Base-by-base conservation (phyloP, 2,113 vertebrate species). In the Melanerpes aurifrons region DNA sequence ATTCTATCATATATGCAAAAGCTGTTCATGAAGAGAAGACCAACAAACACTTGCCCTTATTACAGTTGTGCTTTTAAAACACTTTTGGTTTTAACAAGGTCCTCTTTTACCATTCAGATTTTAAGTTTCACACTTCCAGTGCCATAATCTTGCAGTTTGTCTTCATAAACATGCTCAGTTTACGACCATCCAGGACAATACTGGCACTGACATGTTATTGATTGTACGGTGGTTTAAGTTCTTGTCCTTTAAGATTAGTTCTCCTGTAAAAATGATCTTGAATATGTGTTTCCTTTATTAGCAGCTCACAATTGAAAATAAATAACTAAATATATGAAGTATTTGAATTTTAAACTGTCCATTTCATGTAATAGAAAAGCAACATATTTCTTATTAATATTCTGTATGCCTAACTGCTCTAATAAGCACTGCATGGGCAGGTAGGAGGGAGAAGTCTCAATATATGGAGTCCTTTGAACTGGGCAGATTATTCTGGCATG, bases 231-330 rank as follows among this genome's bases (percentile, higher is more conserved):
- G 64, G 72, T 63, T 92, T 71, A 87, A 84, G 87, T 93, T 93
- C 58, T 66, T 86, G 91, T 37, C 32, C 63, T 96, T 84, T 94
- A 90, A 58, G 21, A 82, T 82, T 90, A 86, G 76, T 76, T 93
- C 89, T 68, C 32, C 58, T 94, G 50, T 92, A 90, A 96, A 94
- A 96, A 95, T 71, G 15, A 96, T 93, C 73, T 97, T 96, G 88
- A 92, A 79, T 87, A 19, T 48, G 32, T 68, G 17, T 89, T 94
- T 87, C 58, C 50, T 92, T 87, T 87, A 93, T 95, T 94, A 96
- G 82, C 37, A 80, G 29, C 8, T 72, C 70, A 93, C 66, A 54
- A 62, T 80, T 89, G 45, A 90, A 95, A 95, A 91, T 45, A 45
- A 45, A 45, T 45, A 45, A 45, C 43, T 45, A 79, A 85, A 6